A percentile compares a stretch with the other conserved stretches of the same genome.
Evolutionary conservation across 2,888 invertebrate species (phyloP).

Genomic region (Lasioglossum vierecki): DNA sequence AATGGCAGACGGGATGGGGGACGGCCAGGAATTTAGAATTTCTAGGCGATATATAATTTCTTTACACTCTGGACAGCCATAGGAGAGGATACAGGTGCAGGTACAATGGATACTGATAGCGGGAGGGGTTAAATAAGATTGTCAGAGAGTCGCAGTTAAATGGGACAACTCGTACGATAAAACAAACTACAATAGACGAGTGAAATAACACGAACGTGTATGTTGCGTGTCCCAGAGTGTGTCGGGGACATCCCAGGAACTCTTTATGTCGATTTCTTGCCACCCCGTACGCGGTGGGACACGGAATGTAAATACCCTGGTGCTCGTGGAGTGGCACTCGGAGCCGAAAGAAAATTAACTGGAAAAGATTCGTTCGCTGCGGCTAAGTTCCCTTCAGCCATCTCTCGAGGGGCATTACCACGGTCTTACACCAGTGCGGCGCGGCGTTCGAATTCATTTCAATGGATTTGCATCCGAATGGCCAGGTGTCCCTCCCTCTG

Average conservation of each 20-base stretch:
- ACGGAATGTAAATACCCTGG: constrained; percentile 71
- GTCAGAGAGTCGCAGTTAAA: too few relatives aligned
- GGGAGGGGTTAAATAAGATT: too few relatives aligned
- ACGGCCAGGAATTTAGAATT: not conserved
- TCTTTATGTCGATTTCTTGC: not conserved
- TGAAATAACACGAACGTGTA: not conserved
- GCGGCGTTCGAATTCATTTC: constrained; percentile 77
- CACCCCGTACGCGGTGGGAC: constrained; percentile 29
- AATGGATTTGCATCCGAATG: constrained; percentile 80
- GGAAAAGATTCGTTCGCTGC: constrained; percentile 65
- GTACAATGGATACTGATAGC: too few relatives aligned
- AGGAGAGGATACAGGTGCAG: too few relatives aligned
- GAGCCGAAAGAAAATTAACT: constrained; percentile 72
- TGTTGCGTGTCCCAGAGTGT: not conserved
- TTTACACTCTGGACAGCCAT: too few relatives aligned
- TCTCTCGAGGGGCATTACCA: constrained; percentile 69
- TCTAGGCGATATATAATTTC: too few relatives aligned
- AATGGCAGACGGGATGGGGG: not conserved
- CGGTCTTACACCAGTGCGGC: constrained; percentile 68
- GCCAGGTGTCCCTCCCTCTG: constrained; percentile 17
- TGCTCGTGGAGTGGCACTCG: constrained; percentile 40
- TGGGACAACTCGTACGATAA: too few relatives aligned
- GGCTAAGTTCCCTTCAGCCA: constrained; percentile 47
- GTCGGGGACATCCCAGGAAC: too few relatives aligned
- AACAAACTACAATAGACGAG: too few relatives aligned